phyloP scores from a whole-genome alignment of 2,888 invertebrate species.

The Autographa gamma region DNA sequence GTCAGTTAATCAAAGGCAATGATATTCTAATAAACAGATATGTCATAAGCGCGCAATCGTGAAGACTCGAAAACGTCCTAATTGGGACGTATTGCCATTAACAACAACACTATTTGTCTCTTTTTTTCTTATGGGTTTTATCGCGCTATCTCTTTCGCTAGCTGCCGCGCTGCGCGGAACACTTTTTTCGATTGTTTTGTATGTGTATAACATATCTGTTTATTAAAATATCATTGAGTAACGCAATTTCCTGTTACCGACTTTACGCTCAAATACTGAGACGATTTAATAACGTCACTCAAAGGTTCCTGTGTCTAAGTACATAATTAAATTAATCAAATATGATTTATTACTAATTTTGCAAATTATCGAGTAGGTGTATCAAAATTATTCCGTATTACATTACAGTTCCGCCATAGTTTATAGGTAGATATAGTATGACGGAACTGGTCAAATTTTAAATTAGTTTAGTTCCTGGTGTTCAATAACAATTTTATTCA shows the following conservation, averaged over 20 bases:
- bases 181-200: too few species aligned
- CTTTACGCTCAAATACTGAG: background rate
- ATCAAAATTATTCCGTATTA: background rate
- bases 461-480: background rate
- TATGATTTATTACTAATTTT: background rate
- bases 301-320: slow-evolving; percentile 1
- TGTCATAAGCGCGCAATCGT: too few species aligned
- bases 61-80: too few species aligned
- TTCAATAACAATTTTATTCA: background rate
- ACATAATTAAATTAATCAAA: background rate
- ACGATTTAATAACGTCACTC: slow-evolving; percentile 2
- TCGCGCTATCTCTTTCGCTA: too few species aligned
- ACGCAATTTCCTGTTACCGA: background rate
- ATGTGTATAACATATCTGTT: too few species aligned
- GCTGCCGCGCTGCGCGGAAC: too few species aligned
- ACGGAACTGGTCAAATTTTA: slow-evolving; percentile 3
- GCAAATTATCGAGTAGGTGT: background rate
- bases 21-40: too few species aligned
- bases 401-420: slow-evolving; percentile 1
- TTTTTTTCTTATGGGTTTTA: too few species aligned
- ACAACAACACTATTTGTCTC: too few species aligned
- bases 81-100: too few species aligned
- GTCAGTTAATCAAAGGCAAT: too few species aligned
- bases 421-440: background rate
- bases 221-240: background rate